Percentiles rank a stretch among this genome's conserved stretches.
These are phyloP conservation scores for Paguma larvata DNA, from an alignment of 2,797 vertebrate genomes.

Conservation along the genomic window DNA sequence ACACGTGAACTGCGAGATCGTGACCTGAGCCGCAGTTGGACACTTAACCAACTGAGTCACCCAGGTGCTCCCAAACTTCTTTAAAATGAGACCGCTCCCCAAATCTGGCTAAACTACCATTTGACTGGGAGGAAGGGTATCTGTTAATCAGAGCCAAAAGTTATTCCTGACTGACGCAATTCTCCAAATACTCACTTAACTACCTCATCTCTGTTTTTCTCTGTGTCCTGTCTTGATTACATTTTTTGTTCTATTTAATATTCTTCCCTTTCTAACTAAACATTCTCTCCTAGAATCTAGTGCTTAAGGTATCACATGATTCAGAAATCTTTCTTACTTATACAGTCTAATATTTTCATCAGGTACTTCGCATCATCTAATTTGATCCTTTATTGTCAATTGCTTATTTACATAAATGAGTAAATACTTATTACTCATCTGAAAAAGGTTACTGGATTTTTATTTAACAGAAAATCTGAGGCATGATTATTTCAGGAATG, in stretches of 20 bases:
- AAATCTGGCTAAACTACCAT: neutral
- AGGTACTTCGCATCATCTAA: neutral
- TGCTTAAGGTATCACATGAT: neutral
- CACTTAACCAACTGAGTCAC: too few relatives aligned
- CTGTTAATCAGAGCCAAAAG: neutral
- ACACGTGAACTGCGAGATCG: too few relatives aligned
- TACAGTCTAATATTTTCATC: slow-evolving; percentile 27
- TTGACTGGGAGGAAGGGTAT: neutral
- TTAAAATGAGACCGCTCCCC: neutral
- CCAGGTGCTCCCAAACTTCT: neutral
- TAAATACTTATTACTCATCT: neutral
- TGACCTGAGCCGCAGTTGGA: too few relatives aligned
- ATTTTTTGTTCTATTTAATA: neutral
- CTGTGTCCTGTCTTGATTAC: neutral
- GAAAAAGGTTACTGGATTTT: neutral
- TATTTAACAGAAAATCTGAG: slow-evolving; percentile 41
- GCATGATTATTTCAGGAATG: neutral
- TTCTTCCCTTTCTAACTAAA: neutral
- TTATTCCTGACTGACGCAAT: neutral
- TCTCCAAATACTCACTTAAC: neutral
- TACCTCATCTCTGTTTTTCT: neutral
- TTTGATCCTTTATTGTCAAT: slow-evolving; percentile 21
- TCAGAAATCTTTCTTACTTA: slow-evolving; percentile 14
- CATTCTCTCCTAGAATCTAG: neutral
- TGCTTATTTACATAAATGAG: neutral